A percentile compares a stretch with the other conserved stretches of the same genome.
Conservation (phyloP, 2,113 vertebrate species). For the Triplophysa dalaica region DNA sequence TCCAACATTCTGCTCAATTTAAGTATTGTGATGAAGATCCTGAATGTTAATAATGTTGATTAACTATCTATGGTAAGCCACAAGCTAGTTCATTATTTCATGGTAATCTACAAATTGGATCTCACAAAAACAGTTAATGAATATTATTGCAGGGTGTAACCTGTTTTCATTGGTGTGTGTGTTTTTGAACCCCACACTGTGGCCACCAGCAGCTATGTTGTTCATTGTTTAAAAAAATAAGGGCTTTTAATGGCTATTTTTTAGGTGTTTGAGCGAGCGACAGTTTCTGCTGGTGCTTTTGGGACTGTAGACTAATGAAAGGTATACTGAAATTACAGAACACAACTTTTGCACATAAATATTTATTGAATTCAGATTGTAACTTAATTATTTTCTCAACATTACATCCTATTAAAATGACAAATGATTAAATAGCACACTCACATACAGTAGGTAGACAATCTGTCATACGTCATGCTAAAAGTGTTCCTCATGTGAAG, state of each 20-base stretch:
- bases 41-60: neutral
- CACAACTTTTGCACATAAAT: no score
- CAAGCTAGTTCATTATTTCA: neutral
- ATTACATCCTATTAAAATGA: neutral
- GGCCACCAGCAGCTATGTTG: neutral
- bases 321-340: neutral
- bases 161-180: neutral
- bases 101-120: neutral
- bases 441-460: no score
- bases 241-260: neutral
- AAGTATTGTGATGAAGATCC: neutral
- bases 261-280: neutral
- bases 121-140: neutral
- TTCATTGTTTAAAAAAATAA: neutral
- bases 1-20: neutral
- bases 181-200: constrained; percentile 13
- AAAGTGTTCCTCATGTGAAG: no score
- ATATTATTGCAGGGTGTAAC: neutral
- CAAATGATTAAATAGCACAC: no score
- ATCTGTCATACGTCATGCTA: no score
- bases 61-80: neutral
- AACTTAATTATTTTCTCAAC: no score
- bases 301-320: neutral
- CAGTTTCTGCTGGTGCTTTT: no score
- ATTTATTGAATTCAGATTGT: no score